Evolutionary conservation across 2,797 vertebrate genomes (phyloP), one percentile per base, ranked within the genome.

Genomic region (Dendrocincla fuliginosa): DNA sequence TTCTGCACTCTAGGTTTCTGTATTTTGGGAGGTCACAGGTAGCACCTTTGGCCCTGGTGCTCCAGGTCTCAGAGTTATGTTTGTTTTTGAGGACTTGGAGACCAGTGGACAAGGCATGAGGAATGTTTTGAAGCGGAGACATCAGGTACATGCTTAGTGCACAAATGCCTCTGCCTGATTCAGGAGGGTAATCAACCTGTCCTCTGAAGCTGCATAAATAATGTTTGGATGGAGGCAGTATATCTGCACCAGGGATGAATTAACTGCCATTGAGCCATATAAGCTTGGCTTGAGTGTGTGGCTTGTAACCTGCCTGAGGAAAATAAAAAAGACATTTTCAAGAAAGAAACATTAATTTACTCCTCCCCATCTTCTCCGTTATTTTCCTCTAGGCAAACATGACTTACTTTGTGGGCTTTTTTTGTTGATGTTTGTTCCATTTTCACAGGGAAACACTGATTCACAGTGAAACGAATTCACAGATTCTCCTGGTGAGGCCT

Each of bases 161-260:
- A 93, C 27, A 63, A 94, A 86, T 0, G 2, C 85, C 50, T 95
- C 80, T 67, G 88, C 63, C 92, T 96, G 96, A 97, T 96, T 97
- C 96, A 97, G 95, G 74, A 92, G 81, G 86, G 93, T 89, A 96
- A 97, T 96, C 96, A 97, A 97, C 89, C 93, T 96, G 96, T 95
- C 96, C 57, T 94, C 47, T 74, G 85, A 93, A 93, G 78, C 83
- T 80, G 70, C 94, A 90, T 96, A 87, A 97, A 96, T 97, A 95
- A 97, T 81, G 84, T 85, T 84, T 71, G 86, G 83, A 94, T 88
- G 69, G 88, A 94, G 90, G 95, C 10, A 88, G 86, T 97, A 97
- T 97, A 97, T 97, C 94, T 90, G 90, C 64, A 84, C 86, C 84
- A 91, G 93, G 84, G 70, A 91, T 93, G 95, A 95, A 96, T 94